A percentile compares a stretch with the other conserved stretches of the same genome.
phyloP scores from a whole-genome alignment of 2,888 invertebrate species.

The Ennomos erosarius region DNA sequence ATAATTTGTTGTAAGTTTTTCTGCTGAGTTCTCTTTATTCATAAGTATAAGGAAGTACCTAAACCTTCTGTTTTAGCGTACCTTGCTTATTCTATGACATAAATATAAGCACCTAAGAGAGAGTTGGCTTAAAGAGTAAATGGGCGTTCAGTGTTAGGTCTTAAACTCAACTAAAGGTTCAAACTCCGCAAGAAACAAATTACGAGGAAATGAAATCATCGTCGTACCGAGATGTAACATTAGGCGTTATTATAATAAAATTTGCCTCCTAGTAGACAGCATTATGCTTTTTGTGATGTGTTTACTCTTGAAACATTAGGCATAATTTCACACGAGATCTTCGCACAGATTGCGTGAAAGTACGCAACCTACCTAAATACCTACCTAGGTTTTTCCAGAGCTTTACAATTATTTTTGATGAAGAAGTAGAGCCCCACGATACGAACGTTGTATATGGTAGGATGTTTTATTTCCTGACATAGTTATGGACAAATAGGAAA shows the following conservation, averaged over 20 bases:
- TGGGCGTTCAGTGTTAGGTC: conserved; percentile 73
- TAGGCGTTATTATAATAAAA: conserved; percentile 46
- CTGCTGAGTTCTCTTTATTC: no score
- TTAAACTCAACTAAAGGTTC: conserved; percentile 71
- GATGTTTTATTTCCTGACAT: no score
- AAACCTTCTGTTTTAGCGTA: conserved; percentile 11
- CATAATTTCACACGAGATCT: conserved; percentile 5
- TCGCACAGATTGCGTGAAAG: conserved; percentile 2
- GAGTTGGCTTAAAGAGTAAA: conserved; percentile 73
- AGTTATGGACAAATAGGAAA: no score
- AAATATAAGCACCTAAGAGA: conserved; percentile 64
- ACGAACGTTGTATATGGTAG: no score
- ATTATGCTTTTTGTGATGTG: conserved; percentile 23
- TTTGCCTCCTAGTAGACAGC: conserved; percentile 32
- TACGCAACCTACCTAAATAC: background rate
- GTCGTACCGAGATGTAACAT: conserved; percentile 29
- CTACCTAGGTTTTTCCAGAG: no score
- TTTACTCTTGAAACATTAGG: conserved; percentile 19
- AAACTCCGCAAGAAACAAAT: conserved; percentile 73
- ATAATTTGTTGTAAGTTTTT: no score
- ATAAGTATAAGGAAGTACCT: background rate
- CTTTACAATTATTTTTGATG: no score
- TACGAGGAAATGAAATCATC: conserved; percentile 71
- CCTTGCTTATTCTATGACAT: conserved; percentile 57
- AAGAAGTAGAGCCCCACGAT: no score